Percentiles rank a stretch among this genome's conserved stretches.
phyloP scores from a whole-genome alignment of 1,140 invertebrate genomes.

The Drosophila subpulchrella region DNA sequence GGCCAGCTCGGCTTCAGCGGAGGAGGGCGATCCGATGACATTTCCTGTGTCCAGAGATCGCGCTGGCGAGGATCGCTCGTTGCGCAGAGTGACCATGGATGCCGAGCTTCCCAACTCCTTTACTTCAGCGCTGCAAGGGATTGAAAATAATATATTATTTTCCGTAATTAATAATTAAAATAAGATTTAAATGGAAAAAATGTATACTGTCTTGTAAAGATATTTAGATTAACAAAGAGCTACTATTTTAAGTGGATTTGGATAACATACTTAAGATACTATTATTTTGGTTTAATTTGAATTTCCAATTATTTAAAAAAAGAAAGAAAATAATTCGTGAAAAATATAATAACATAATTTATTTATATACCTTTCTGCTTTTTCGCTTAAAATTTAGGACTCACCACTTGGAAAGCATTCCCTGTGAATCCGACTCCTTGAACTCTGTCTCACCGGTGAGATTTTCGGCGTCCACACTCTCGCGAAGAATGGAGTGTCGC shows the following conservation, averaged over 20 bases:
- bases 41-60: slow-evolving; percentile 44
- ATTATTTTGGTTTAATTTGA: too few species aligned
- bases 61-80: slow-evolving; percentile 58
- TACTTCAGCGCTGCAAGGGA: slow-evolving; percentile 40
- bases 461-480: slow-evolving; percentile 80
- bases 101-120: slow-evolving; percentile 63
- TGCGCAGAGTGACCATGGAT: slow-evolving; percentile 73
- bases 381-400: background rate
- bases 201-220: too few species aligned
- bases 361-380: too few species aligned
- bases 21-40: slow-evolving; percentile 64
- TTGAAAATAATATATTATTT: too few species aligned
- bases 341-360: too few species aligned
- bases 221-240: too few species aligned
- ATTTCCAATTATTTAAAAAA: too few species aligned
- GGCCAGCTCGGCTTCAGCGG: slow-evolving; percentile 51
- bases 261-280: too few species aligned
- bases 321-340: too few species aligned
- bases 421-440: slow-evolving; percentile 44
- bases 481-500: slow-evolving; percentile 79
- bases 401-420: slow-evolving; percentile 49
- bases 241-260: too few species aligned
- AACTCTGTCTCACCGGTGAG: slow-evolving; percentile 77
- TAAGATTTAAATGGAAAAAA: too few species aligned
- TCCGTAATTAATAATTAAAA: too few species aligned